Percentiles rank a stretch among this genome's conserved stretches.
These are phyloP conservation scores for Polydrusus cervinus DNA, from an alignment of 2,888 invertebrate genomes.

Conservation along the genomic window DNA sequence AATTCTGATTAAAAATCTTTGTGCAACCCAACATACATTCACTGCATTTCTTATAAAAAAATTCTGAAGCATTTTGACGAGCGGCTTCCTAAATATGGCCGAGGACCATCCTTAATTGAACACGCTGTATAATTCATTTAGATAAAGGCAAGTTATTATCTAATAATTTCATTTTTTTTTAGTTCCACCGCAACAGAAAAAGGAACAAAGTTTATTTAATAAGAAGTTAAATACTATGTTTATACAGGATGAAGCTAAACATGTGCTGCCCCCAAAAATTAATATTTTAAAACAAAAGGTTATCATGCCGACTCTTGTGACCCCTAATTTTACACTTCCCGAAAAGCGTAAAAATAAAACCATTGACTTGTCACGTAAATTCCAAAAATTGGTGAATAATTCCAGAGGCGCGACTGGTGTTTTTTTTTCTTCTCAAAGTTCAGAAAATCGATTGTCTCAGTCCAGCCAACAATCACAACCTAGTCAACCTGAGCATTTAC, in stretches of 20 bases:
- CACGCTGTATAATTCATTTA: no score
- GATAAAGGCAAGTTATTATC: no score
- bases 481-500: not conserved
- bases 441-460: not conserved
- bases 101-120: no score
- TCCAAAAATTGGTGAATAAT: constrained; percentile 16
- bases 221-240: constrained; percentile 23
- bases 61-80: no score
- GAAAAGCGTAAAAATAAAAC: constrained; percentile 11
- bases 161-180: constrained; percentile 1
- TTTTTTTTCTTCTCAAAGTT: not conserved
- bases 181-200: constrained; percentile 11
- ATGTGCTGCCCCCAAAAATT: constrained; percentile 13
- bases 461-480: constrained; percentile 19
- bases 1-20: no score
- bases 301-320: constrained; percentile 11
- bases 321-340: not conserved
- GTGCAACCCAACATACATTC: no score
- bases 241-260: constrained; percentile 1
- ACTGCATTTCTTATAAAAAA: no score
- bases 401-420: not conserved
- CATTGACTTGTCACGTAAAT: constrained; percentile 2
- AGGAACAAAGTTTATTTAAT: not conserved
- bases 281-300: constrained; percentile 18
- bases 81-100: no score